A percentile compares a stretch with the other conserved stretches of the same genome.
These are phyloP conservation scores for Spodoptera littoralis DNA, from an alignment of 2,888 invertebrate genomes.

Conservation along the genomic window DNA sequence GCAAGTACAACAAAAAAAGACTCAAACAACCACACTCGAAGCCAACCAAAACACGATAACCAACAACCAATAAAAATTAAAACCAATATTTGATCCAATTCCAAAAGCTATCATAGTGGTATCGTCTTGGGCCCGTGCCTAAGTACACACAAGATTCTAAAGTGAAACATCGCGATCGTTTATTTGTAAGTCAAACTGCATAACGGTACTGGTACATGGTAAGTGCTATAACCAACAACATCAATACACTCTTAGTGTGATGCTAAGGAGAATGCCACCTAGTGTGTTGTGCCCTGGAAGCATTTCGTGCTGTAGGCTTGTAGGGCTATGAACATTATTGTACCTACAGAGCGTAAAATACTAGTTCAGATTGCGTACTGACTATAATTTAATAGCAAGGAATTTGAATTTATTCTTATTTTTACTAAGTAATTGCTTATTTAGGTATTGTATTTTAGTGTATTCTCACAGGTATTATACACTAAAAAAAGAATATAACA, in stretches of 20 bases:
- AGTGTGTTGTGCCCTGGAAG: constrained; percentile 62
- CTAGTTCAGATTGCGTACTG: too few relatives aligned
- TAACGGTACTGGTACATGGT: constrained; percentile 77
- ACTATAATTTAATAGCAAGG: too few relatives aligned
- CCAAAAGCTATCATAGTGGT: constrained; percentile 51
- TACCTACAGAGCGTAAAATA: too few relatives aligned
- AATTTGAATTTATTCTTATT: too few relatives aligned
- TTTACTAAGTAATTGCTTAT: too few relatives aligned
- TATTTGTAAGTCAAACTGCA: constrained; percentile 82
- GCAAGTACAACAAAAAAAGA: not conserved
- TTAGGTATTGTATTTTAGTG: too few relatives aligned
- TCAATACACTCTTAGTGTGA: constrained; percentile 78
- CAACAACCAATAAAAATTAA: constrained; percentile 23
- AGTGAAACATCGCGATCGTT: constrained; percentile 79
- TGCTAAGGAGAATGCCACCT: constrained; percentile 77
- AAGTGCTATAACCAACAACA: constrained; percentile 84
- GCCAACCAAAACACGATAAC: constrained; percentile 6
- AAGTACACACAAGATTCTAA: constrained; percentile 54
- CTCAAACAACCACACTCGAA: not conserved
- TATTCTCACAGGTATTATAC: too few relatives aligned
- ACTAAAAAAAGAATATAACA: too few relatives aligned
- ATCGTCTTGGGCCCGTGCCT: constrained; percentile 51
- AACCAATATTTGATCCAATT: constrained; percentile 59
- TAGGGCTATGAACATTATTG: constrained; percentile 10
- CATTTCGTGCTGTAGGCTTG: constrained; percentile 11